Percentiles rank a stretch among this genome's conserved stretches.
phyloP scores from a whole-genome alignment of 2,113 vertebrate genomes.

The Onychostoma macrolepis region DNA sequence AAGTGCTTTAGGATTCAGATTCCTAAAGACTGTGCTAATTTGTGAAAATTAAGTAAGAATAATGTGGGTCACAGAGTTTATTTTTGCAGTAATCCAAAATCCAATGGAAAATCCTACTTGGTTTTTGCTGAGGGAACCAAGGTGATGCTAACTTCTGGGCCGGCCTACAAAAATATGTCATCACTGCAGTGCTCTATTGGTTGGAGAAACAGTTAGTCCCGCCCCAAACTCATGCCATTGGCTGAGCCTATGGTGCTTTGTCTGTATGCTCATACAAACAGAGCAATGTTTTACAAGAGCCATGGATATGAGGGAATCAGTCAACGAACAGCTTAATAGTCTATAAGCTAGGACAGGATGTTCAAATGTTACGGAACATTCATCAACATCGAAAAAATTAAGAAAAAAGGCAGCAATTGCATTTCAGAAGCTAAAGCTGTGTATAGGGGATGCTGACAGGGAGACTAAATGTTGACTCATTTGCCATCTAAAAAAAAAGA shows the following conservation, averaged over 20 bases:
- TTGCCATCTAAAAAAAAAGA: not conserved
- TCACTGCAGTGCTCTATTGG: not conserved
- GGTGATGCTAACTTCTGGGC: not conserved
- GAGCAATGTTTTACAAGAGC: not conserved
- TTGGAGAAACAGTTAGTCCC: not conserved
- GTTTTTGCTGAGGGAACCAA: not conserved
- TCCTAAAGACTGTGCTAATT: not conserved
- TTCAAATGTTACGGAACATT: not conserved
- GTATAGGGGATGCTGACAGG: not conserved
- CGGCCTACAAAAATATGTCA: not conserved
- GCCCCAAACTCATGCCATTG: not conserved
- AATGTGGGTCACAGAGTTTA: not conserved
- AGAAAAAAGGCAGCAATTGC: constrained; percentile 8
- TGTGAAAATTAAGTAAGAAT: not conserved
- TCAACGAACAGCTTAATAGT: not conserved
- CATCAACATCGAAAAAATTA: not conserved
- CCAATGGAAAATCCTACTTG: not conserved
- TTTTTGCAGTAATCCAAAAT: not conserved
- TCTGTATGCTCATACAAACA: not conserved
- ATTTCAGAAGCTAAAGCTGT: not conserved
- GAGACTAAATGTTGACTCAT: not conserved
- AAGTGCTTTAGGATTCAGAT: not conserved
- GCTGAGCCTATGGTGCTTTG: not conserved
- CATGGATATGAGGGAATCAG: not conserved
- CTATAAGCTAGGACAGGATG: not conserved